phyloP scores from a whole-genome alignment of 2,113 vertebrate genomes.

The Saccopteryx bilineata region DNA sequence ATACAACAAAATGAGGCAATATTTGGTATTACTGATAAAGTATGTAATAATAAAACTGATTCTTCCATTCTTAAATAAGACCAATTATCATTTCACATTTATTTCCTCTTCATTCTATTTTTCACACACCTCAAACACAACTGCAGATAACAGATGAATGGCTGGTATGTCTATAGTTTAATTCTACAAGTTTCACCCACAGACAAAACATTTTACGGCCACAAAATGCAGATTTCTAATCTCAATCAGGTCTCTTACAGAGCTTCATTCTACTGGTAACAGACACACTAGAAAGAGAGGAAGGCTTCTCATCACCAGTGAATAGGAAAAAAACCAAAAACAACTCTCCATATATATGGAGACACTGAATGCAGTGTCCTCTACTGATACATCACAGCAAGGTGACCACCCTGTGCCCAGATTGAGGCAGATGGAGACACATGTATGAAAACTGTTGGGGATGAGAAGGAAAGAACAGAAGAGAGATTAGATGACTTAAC shows the following conservation, averaged over 20 bases:
- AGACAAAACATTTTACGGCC: not conserved
- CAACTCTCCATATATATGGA: not conserved
- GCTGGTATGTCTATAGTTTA: not conserved
- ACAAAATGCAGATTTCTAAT: slow-evolving; percentile 16
- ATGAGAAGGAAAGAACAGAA: not conserved
- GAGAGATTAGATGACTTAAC: not conserved
- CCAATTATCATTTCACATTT: not conserved
- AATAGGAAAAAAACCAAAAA: not conserved
- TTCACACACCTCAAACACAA: not conserved
- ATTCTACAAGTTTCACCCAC: not conserved
- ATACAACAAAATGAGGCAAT: not conserved
- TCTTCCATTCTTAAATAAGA: not conserved
- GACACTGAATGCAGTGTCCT: not conserved
- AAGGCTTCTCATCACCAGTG: not conserved
- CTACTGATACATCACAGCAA: not conserved
- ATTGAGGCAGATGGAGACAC: not conserved
- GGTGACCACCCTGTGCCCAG: not conserved
- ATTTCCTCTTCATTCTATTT: not conserved
- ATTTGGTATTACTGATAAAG: not conserved
- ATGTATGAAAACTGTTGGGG: not conserved
- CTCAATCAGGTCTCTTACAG: not conserved
- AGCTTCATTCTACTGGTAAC: not conserved
- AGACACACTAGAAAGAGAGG: not conserved
- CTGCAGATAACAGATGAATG: not conserved
- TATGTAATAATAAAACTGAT: not conserved